Conservation (phyloP, 2,888 invertebrate genomes). For the Stomorhina lunata region DNA sequence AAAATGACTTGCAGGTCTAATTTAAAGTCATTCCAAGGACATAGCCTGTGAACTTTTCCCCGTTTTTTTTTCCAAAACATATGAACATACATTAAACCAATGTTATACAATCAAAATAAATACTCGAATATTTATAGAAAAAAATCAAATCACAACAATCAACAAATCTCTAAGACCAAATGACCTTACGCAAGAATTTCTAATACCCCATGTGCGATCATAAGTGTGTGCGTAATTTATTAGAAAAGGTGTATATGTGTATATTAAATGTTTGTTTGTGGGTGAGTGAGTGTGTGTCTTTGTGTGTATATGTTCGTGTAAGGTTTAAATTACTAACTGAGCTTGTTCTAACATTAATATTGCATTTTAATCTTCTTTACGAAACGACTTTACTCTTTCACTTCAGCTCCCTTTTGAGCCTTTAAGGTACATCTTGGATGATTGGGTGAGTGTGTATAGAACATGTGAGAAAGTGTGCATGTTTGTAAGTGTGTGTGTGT, state of each 20-base stretch:
- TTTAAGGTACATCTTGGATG: background rate
- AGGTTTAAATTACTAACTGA: constrained; percentile 27
- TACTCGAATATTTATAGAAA: background rate
- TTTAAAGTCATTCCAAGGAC: too few species aligned
- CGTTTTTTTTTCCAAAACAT: too few species aligned
- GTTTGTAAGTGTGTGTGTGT: constrained; percentile 34
- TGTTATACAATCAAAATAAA: background rate
- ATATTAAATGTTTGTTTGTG: background rate
- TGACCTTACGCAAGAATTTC: background rate
- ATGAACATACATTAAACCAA: background rate
- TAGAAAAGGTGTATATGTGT: background rate
- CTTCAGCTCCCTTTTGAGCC: background rate
- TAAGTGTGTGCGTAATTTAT: background rate
- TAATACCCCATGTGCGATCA: background rate
- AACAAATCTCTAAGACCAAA: constrained; percentile 43
- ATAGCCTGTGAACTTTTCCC: too few species aligned
- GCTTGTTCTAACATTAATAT: constrained; percentile 55
- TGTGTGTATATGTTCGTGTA: background rate
- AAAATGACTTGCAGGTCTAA: too few species aligned
- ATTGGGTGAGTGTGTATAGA: background rate
- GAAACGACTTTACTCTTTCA: constrained; percentile 12
- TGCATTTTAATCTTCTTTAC: constrained; percentile 53
- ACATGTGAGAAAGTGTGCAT: background rate
- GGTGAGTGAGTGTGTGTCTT: background rate
- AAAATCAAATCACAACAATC: constrained; percentile 41